Conservation (phyloP, 2,888 invertebrate species). For the Drosophila monieri region DNA sequence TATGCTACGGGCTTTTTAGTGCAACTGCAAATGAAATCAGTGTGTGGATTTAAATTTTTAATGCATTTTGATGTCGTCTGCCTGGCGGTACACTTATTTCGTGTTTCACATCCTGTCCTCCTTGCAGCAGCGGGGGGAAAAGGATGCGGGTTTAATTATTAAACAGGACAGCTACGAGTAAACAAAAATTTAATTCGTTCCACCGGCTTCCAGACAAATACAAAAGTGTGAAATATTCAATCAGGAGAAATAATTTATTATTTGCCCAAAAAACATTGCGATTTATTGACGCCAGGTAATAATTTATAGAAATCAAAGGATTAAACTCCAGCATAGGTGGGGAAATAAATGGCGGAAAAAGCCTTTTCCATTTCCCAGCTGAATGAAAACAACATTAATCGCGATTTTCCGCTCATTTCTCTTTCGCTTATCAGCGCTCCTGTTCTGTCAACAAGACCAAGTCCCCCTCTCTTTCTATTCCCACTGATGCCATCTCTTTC, state of each 20-base stretch:
- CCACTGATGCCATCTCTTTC: background rate
- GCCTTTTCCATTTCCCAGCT: background rate
- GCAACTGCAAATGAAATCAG: constrained; percentile 56
- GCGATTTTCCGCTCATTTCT: constrained; percentile 52
- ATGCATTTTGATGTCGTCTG: constrained; percentile 50
- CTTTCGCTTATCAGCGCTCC: constrained; percentile 51
- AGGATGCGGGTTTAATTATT: constrained; percentile 32
- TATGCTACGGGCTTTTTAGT: constrained; percentile 41
- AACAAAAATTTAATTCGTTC: constrained; percentile 10
- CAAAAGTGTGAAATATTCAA: constrained; percentile 43
- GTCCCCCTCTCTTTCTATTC: background rate
- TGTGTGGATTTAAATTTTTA: constrained; percentile 58
- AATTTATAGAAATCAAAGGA: constrained; percentile 8
- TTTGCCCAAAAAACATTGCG: background rate
- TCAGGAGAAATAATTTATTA: constrained; percentile 24
- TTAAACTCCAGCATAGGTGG: background rate
- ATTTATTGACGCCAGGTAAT: constrained; percentile 11
- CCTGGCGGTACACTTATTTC: constrained; percentile 49
- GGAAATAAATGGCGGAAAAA: background rate
- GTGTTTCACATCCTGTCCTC: constrained; percentile 18
- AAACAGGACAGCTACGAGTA: background rate
- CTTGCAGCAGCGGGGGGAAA: background rate
- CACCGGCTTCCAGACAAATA: constrained; percentile 6
- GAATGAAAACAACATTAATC: constrained; percentile 54
- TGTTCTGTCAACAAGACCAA: constrained; percentile 31